These are phyloP conservation scores for Strigamia transsilvanica DNA, from an alignment of 2,888 invertebrate species.

Conservation along the genomic window DNA sequence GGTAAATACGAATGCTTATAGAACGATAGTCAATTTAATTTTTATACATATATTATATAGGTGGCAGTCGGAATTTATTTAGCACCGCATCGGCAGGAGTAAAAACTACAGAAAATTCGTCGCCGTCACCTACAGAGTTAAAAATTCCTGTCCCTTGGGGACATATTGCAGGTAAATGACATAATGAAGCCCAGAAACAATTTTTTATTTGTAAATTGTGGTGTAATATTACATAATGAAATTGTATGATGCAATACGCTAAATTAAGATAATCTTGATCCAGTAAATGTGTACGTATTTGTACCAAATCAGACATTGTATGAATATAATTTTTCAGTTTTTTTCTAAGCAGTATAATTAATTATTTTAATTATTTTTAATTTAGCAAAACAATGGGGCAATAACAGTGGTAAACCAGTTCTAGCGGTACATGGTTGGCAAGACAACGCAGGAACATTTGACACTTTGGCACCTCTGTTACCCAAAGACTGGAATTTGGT, in stretches of 20 bases:
- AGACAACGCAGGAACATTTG: slow-evolving; percentile 81
- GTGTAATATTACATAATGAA: no score
- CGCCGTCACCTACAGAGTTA: neutral
- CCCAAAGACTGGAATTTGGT: slow-evolving; percentile 72
- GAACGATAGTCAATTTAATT: no score
- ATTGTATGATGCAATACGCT: no score
- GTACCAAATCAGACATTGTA: neutral
- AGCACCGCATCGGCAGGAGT: no score
- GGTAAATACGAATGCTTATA: no score
- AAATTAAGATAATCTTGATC: no score
- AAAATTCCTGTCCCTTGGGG: slow-evolving; percentile 11
- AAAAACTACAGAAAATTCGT: neutral
- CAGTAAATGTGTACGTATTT: no score
- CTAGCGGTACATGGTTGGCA: slow-evolving; percentile 82
- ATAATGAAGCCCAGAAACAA: no score
- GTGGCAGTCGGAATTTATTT: no score
- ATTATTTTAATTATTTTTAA: neutral
- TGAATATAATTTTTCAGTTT: neutral
- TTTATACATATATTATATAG: no score
- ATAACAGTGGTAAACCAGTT: slow-evolving; percentile 72
- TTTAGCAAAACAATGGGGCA: slow-evolving; percentile 76
- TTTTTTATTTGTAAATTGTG: no score
- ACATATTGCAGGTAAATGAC: neutral
- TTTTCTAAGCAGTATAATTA: neutral
- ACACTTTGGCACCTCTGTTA: slow-evolving; percentile 73